Percentiles rank a stretch among this genome's conserved stretches.
These are phyloP conservation scores for Ichneumon xanthorius DNA, from an alignment of 2,888 invertebrate species.

Conservation along the genomic window DNA sequence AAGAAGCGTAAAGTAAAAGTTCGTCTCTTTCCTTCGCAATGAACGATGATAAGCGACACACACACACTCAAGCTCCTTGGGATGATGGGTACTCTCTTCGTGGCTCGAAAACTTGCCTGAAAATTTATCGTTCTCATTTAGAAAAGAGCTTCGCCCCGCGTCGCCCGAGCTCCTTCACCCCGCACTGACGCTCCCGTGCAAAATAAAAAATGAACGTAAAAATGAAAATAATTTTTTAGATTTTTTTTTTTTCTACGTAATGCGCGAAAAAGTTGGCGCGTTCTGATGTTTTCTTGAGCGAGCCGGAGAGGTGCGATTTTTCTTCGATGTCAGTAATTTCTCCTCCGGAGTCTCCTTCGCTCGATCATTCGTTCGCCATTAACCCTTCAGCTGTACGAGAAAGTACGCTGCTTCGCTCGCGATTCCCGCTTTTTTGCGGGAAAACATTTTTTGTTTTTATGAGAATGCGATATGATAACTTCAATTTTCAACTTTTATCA, in stretches of 20 bases:
- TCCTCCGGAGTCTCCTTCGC: neutral
- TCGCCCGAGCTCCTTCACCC: neutral
- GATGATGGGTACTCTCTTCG: conserved; percentile 46
- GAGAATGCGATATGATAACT: no score
- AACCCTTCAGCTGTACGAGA: neutral
- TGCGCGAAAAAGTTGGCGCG: conserved; percentile 56
- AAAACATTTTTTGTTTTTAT: neutral
- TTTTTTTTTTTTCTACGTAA: conserved; percentile 9
- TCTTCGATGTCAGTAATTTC: neutral
- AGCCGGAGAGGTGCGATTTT: neutral
- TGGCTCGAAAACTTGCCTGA: conserved; percentile 63
- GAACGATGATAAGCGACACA: conserved; percentile 65
- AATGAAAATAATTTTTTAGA: neutral
- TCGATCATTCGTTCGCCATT: conserved; percentile 24
- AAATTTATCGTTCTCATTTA: conserved; percentile 69
- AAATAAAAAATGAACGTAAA: neutral
- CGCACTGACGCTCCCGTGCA: neutral
- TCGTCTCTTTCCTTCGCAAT: conserved; percentile 58
- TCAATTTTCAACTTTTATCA: neutral
- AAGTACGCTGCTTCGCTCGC: neutral
- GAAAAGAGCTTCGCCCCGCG: conserved; percentile 62
- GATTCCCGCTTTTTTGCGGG: neutral
- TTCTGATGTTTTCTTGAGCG: conserved; percentile 32
- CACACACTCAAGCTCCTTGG: conserved; percentile 31
- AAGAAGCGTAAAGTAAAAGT: conserved; percentile 56